Percentiles rank a stretch among this genome's conserved stretches.
phyloP scores from a whole-genome alignment of 2,113 vertebrate genomes.

The Sturnus vulgaris region DNA sequence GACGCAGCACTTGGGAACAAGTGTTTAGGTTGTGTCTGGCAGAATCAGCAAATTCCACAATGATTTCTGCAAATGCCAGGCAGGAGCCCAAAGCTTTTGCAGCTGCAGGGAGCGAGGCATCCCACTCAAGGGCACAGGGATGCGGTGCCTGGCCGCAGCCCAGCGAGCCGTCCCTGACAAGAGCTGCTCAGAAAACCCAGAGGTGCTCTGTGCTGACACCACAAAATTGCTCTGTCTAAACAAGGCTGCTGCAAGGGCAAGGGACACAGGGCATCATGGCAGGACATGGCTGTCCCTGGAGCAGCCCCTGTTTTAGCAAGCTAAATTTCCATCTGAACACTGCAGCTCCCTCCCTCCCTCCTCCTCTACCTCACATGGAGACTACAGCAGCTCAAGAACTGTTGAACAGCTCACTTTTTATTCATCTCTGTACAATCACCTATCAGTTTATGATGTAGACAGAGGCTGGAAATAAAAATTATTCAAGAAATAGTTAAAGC shows the following conservation, averaged over 20 bases:
- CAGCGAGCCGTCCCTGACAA: not conserved
- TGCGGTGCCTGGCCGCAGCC: not conserved
- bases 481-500: not conserved
- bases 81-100: conserved; percentile 7
- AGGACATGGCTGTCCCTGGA: not conserved
- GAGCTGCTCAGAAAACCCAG: not conserved
- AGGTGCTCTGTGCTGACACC: not conserved
- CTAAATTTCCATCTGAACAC: not conserved
- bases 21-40: conserved; percentile 11
- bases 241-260: not conserved
- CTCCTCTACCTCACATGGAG: not conserved
- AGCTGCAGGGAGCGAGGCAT: not conserved
- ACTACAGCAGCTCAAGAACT: accelerated
- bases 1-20: not conserved
- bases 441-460: not conserved
- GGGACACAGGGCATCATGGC: not conserved
- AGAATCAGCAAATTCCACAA: conserved; percentile 49
- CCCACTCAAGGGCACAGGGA: not conserved
- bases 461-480: not conserved
- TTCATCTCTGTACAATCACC: not conserved
- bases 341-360: not conserved
- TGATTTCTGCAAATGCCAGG: conserved; percentile 25
- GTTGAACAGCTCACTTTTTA: not conserved
- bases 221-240: not conserved
- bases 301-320: not conserved